Evolutionary conservation across 2,888 invertebrate species (phyloP), one percentile per base, ranked within the genome.

Genomic region (Drosophila imparisetae): DNA sequence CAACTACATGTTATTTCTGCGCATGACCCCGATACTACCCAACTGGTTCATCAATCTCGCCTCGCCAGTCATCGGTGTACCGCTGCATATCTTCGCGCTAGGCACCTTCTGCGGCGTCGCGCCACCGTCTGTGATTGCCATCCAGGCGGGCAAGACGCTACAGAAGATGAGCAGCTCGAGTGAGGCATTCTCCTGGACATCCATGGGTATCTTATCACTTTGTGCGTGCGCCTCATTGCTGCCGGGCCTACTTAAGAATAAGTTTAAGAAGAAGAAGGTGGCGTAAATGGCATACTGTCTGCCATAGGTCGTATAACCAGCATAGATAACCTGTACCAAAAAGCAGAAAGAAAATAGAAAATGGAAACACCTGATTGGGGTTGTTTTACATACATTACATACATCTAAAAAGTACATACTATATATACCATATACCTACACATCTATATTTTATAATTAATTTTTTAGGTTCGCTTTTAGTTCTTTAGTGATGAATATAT

Each of bases 61-160:
- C 0, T 97, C 99, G 75, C 99, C 99, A 48, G 97, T 99, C 42
- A 97, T 99, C 88, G 98, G 98, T 84, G 99, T 99, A 42, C 98
- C 99, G 1, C 93, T 99, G 72, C 91, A 95, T 77, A 98, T 98
- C 71, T 99, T 99, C 94, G 98, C 97, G 77, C 92, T 98, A 67
- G 99, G 99, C 77, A 99, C 99, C 70, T 99, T 99, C 93, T 94
- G 99, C 77, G 98, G 98, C 78, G 98, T 98, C 15, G 98, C 98
- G 0, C 99, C 99, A 53, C 99, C 99, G 6, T 98, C 99, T 1
- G 97, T 99, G 92, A 96, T 99, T 32, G 98, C 98, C 15, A 98
- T 99, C 85, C 98, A 99, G 94, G 98, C 99, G 15, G 99, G 99
- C 18, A 98, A 98, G 92, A 99, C 99, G 0, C 94, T 99, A 53